These are phyloP conservation scores for Drosophila tripunctata DNA, from an alignment of 2,888 invertebrate genomes.

Conservation along the genomic window DNA sequence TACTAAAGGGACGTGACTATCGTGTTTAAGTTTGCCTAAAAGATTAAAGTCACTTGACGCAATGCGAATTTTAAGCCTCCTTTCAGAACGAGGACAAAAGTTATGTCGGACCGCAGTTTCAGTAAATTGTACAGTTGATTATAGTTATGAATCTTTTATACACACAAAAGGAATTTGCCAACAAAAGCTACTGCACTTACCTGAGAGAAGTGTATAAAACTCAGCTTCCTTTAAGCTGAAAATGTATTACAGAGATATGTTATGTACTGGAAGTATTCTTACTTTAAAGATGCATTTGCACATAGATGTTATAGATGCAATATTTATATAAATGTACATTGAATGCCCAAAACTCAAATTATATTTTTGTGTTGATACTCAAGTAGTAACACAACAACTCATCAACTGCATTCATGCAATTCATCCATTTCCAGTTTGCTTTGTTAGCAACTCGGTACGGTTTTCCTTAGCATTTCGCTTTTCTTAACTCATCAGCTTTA, in stretches of 20 bases:
- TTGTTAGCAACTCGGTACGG: neutral
- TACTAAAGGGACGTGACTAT: conserved; percentile 4
- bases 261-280: neutral
- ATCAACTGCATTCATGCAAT: no score
- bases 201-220: no score
- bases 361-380: no score
- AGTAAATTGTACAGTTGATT: neutral
- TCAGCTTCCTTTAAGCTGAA: no score
- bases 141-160: neutral
- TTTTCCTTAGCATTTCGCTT: neutral
- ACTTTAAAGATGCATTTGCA: no score
- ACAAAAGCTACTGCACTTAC: neutral
- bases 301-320: no score
- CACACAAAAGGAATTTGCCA: neutral
- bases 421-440: neutral
- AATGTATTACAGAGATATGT: no score
- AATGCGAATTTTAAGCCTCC: neutral
- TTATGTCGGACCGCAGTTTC: neutral
- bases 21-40: neutral
- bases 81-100: neutral
- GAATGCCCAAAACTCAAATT: no score
- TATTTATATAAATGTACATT: no score
- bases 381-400: no score
- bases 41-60: neutral
- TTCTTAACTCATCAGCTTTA: neutral